Percentiles rank a stretch among this genome's conserved stretches.
phyloP scores from a whole-genome alignment of 2,113 vertebrate genomes.

The Malurus cyaneus region DNA sequence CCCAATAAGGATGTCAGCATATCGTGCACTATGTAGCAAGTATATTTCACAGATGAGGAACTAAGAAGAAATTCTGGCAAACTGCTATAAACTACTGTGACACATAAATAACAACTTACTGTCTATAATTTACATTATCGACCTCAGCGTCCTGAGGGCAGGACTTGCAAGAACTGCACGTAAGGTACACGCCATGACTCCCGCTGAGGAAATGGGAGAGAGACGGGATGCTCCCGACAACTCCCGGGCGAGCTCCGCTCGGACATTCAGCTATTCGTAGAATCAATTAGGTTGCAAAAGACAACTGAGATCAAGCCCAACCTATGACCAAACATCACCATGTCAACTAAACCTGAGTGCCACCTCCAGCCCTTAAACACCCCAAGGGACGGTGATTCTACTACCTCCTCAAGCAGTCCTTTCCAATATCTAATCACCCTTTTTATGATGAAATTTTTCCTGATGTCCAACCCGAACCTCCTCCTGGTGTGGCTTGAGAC shows the following conservation, averaged over 20 bases:
- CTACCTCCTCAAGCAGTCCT: too few species aligned
- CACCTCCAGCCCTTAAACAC: neutral
- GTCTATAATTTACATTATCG: too few species aligned
- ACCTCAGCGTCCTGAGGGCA: neutral
- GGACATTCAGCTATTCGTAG: neutral
- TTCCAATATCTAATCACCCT: too few species aligned
- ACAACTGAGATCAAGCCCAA: neutral
- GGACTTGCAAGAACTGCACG: too few species aligned
- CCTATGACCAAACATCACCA: neutral
- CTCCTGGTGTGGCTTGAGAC: neutral
- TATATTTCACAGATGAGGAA: neutral
- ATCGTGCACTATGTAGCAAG: rapidly evolving
- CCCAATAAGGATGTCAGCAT: neutral
- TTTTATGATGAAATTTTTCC: neutral
- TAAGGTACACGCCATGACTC: rapidly evolving
- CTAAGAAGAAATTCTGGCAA: neutral
- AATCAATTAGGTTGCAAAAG: neutral
- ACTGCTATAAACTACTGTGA: neutral
- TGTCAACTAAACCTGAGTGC: neutral
- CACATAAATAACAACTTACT: neutral
- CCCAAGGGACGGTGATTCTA: neutral
- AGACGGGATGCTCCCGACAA: too few species aligned
- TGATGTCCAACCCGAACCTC: neutral
- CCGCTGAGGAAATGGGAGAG: rapidly evolving
- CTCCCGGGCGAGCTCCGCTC: neutral